These are phyloP conservation scores for Cryptomyrus ogoouensis DNA, from an alignment of 2,113 vertebrate genomes.

Conservation along the genomic window DNA sequence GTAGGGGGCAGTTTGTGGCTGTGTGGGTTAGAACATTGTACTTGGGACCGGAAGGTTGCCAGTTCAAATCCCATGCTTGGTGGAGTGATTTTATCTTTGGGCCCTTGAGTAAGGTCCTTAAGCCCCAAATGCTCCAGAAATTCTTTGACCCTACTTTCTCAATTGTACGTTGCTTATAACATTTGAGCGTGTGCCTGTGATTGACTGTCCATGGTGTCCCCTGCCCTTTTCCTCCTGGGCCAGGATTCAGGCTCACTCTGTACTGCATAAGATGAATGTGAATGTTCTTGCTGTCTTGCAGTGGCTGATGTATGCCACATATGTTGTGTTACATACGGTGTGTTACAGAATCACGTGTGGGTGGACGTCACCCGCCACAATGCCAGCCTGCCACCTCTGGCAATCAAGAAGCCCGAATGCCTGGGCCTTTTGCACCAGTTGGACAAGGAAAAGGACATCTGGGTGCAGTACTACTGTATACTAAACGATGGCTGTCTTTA, in stretches of 20 bases:
- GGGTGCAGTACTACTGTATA: constrained; percentile 78
- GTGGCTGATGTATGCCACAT: neutral
- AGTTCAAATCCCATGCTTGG: neutral
- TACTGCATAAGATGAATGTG: neutral
- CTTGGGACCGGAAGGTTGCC: neutral
- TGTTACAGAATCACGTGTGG: constrained; percentile 78
- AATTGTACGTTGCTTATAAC: neutral
- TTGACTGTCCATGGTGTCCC: neutral
- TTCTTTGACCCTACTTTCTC: neutral
- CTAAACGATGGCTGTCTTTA: constrained; percentile 83
- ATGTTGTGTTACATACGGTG: neutral
- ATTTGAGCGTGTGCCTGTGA: neutral
- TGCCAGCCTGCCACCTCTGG: constrained; percentile 75
- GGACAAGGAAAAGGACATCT: constrained; percentile 64
- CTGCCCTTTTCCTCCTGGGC: neutral
- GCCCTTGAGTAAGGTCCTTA: neutral
- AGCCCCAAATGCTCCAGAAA: neutral
- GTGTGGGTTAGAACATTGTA: neutral
- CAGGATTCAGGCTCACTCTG: neutral
- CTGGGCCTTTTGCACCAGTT: constrained; percentile 78
- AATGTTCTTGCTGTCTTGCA: neutral
- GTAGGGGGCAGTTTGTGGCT: neutral
- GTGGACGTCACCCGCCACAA: constrained; percentile 83
- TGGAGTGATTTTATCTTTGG: neutral
- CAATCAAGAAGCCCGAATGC: constrained; percentile 82